Base-by-base conservation (phyloP, 2,888 invertebrate genomes). In the Pollenia griseotomentosa region DNA sequence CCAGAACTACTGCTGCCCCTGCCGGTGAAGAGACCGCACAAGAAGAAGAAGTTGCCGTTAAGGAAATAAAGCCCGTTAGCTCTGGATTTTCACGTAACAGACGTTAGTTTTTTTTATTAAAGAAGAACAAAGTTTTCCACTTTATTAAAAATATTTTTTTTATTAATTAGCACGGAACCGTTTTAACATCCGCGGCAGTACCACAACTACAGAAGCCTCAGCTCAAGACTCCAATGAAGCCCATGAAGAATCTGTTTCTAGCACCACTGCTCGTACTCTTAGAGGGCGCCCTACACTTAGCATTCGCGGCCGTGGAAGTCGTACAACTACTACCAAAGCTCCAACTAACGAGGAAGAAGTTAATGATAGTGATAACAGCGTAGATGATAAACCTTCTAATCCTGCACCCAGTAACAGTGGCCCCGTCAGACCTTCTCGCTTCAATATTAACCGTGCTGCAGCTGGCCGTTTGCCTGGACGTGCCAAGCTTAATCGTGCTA, bases 141-240 rank as follows among this genome's bases (percentile, higher is more conserved):
- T 7, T 44, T 59, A 48, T 12, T 48, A 46, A 57, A 19, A 3
- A 2, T 19, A 1, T 66, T 66, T 51, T 53, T 33, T 66, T 7
- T 23, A 0, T 19, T 51, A 9, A 9, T 2, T 83, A 93, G 93
- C 93, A 42, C 93, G 93, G 63, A 94, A 94, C 88, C 93, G 93
- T 61, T 94, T 93, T 83, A 94, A 92, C 61, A 82, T 94, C 63
- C 93, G 93, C 16, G 92, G 92, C 19, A 90, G 91, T n/a, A 90
- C 91, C 51, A 91, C 92, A 19, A 89, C 91, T 11, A 90, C 91
- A 9, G 92, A 91, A 82, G 90, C 90, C n/a, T 84, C 92, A 8
- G 90, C 90, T 14, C 85, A 88, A 2, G 83, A 89, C 10, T 89
- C 59, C 0, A 84, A 85, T 51, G 92, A 91, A 12, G 88, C 74